These are phyloP conservation scores for Zapornia atra DNA, from an alignment of 2,113 vertebrate species.

Conservation along the genomic window DNA sequence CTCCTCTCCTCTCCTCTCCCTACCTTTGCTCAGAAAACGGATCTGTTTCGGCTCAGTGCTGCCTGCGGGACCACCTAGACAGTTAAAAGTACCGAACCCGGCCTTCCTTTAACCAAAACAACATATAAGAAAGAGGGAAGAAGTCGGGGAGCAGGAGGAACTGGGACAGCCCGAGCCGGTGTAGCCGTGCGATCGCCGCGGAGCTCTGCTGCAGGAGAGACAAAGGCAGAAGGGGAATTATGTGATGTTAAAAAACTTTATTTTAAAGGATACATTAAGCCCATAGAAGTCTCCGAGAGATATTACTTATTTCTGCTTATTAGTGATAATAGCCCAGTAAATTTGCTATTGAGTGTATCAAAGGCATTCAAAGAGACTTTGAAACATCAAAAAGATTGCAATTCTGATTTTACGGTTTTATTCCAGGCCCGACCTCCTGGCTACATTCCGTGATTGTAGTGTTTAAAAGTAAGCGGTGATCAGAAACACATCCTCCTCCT, in stretches of 20 bases:
- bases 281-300: conserved; percentile 42
- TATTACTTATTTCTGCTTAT: conserved; percentile 67
- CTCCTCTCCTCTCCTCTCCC: too few species aligned
- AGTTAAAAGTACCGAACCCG: not conserved
- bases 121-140: not conserved
- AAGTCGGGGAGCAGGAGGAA: not conserved
- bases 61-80: not conserved
- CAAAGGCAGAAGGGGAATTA: conserved; percentile 10
- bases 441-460: conserved; percentile 39
- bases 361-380: conserved; percentile 61
- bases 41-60: not conserved
- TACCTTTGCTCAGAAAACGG: fast-evolving
- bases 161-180: not conserved
- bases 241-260: conserved; percentile 47
- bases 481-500: not conserved
- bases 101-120: not conserved
- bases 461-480: conserved; percentile 36
- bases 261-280: conserved; percentile 53
- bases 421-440: conserved; percentile 59
- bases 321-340: conserved; percentile 64
- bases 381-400: conserved; percentile 66
- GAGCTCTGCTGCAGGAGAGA: conserved; percentile 2
- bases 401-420: conserved; percentile 62
- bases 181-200: not conserved
- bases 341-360: conserved; percentile 63